These are phyloP conservation scores for Doryteuthis pealeii DNA, from an alignment of 1,140 invertebrate genomes.

Conservation along the genomic window DNA sequence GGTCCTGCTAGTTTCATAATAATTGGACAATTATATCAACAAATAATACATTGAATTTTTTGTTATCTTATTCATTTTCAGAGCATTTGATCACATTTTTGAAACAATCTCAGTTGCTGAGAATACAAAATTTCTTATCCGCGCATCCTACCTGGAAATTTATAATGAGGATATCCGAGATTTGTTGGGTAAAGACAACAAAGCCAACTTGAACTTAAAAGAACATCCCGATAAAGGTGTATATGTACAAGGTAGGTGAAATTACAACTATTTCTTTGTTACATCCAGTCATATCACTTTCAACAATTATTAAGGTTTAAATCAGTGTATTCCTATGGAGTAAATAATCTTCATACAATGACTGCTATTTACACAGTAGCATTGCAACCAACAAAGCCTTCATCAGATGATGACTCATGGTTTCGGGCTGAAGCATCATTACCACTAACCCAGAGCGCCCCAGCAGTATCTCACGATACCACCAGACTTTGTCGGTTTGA, in stretches of 20 bases:
- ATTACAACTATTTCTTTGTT: neutral
- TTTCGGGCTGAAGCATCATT: no score
- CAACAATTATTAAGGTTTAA: no score
- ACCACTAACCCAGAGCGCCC: no score
- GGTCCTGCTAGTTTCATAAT: no score
- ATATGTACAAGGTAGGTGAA: constrained; percentile 70
- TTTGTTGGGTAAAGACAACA: constrained; percentile 70
- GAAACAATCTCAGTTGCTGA: constrained; percentile 82
- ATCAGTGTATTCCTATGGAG: no score
- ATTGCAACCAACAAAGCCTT: no score
- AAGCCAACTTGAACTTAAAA: constrained; percentile 74
- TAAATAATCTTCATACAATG: no score
- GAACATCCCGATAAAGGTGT: constrained; percentile 80
- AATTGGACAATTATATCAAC: no score
- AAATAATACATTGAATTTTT: neutral
- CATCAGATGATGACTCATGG: no score
- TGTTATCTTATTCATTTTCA: constrained; percentile 36
- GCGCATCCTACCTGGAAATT: constrained; percentile 91
- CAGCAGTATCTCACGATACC: no score
- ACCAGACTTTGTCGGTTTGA: no score
- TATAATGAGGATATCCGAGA: constrained; percentile 89
- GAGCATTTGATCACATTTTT: constrained; percentile 87
- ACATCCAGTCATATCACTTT: neutral
- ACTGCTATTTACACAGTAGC: no score
- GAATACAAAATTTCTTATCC: constrained; percentile 80